A percentile compares a stretch with the other conserved stretches of the same genome.
Evolutionary conservation across 2,113 vertebrate species (phyloP).

Genomic region (Mirounga angustirostris): DNA sequence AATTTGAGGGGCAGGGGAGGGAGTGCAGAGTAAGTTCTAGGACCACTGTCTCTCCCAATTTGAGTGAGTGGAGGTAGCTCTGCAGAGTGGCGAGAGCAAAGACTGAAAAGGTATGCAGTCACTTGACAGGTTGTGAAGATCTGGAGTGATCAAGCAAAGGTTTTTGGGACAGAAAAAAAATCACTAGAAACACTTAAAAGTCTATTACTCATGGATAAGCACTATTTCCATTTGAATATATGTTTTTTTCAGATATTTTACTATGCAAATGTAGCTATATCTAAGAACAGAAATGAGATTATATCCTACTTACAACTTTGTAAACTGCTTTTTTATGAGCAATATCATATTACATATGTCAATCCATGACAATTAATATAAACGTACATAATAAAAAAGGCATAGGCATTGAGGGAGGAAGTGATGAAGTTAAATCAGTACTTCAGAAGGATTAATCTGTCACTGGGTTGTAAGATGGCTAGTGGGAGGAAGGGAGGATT

Average conservation of each 20-base stretch:
- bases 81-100: not conserved
- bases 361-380: not conserved
- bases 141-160: not conserved
- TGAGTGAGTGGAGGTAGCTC: not conserved
- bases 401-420: not conserved
- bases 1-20: not conserved
- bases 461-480: not conserved
- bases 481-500: not conserved
- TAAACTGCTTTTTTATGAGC: not conserved
- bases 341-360: not conserved
- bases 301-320: not conserved
- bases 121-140: not conserved
- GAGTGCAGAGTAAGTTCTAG: not conserved
- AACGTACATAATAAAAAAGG: not conserved
- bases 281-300: not conserved
- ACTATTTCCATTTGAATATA: not conserved
- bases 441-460: not conserved
- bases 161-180: constrained; percentile 12
- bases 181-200: not conserved
- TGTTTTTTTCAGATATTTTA: not conserved
- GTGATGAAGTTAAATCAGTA: not conserved
- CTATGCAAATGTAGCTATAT: not conserved
- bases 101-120: not conserved
- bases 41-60: not conserved
- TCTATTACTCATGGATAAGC: not conserved